These are phyloP conservation scores for Phalacrocorax carbo DNA, from an alignment of 2,113 vertebrate genomes.

Conservation along the genomic window DNA sequence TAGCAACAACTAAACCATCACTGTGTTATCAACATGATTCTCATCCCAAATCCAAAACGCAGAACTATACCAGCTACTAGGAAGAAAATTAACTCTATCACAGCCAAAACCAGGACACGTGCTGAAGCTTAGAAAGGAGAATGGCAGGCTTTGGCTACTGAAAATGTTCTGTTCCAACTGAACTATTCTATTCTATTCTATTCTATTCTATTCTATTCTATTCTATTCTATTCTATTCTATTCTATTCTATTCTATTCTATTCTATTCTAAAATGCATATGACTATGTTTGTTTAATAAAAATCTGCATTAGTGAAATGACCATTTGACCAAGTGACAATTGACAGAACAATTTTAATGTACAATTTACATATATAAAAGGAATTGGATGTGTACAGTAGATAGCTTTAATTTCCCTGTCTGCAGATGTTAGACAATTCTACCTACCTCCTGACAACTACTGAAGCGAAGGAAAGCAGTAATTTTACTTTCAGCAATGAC, in stretches of 20 bases:
- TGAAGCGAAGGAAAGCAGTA: not conserved
- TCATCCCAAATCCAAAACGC: too few relatives aligned
- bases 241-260: not conserved
- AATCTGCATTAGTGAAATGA: not conserved
- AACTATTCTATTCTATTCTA: not conserved
- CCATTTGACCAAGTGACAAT: not conserved
- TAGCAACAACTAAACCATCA: too few relatives aligned
- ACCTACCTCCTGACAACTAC: not conserved
- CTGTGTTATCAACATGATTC: too few relatives aligned
- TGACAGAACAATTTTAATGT: not conserved
- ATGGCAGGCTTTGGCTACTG: not conserved
- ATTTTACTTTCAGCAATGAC: not conserved
- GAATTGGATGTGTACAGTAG: not conserved
- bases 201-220: too few relatives aligned
- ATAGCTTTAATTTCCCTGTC: not conserved
- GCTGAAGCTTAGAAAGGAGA: not conserved
- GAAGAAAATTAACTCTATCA: too few relatives aligned
- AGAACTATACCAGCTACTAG: too few relatives aligned
- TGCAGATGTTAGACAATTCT: not conserved
- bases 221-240: too few relatives aligned
- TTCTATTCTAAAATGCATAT: not conserved
- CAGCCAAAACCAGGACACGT: too few relatives aligned
- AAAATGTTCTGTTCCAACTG: not conserved
- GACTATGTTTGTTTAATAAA: not conserved
- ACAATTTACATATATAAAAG: not conserved